Evolutionary conservation across 2,888 invertebrate genomes (phyloP).

Genomic region (Lymantria monacha): DNA sequence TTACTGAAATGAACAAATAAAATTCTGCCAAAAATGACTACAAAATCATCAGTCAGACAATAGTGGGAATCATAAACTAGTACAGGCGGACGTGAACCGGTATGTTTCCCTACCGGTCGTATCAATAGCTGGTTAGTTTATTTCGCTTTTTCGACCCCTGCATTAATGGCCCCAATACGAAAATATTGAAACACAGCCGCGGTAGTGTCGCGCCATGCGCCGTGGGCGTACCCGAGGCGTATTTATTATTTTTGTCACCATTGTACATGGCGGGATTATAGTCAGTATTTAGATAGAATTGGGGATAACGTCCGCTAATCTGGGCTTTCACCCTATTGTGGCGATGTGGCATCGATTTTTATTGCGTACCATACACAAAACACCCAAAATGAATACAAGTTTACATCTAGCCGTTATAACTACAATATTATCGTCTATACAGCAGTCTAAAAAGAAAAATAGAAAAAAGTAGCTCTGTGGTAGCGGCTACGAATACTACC

Average conservation of each 20-base stretch:
- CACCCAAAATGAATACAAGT: slow-evolving; percentile 9
- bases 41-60: slow-evolving; percentile 26
- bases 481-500: no score
- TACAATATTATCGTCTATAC: no score
- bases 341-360: slow-evolving; percentile 62
- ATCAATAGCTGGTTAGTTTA: slow-evolving; percentile 71
- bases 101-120: slow-evolving; percentile 22
- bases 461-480: no score
- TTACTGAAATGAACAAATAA: no score
- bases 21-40: slow-evolving; percentile 14
- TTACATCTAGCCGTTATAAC: no score
- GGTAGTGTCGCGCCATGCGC: slow-evolving; percentile 33
- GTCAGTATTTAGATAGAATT: slow-evolving; percentile 80
- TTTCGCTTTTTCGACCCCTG: slow-evolving; percentile 56
- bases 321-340: slow-evolving; percentile 57
- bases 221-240: slow-evolving; percentile 64
- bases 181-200: slow-evolving; percentile 64
- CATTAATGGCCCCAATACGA: slow-evolving; percentile 68
- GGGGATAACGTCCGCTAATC: slow-evolving; percentile 78
- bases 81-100: neutral
- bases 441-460: no score
- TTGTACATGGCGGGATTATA: slow-evolving; percentile 73
- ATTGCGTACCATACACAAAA: slow-evolving; percentile 10
- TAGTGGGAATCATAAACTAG: slow-evolving; percentile 30
- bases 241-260: slow-evolving; percentile 82